Conservation (phyloP, 2,797 vertebrate genomes). For the Pantherophis alleghaniensis region DNA sequence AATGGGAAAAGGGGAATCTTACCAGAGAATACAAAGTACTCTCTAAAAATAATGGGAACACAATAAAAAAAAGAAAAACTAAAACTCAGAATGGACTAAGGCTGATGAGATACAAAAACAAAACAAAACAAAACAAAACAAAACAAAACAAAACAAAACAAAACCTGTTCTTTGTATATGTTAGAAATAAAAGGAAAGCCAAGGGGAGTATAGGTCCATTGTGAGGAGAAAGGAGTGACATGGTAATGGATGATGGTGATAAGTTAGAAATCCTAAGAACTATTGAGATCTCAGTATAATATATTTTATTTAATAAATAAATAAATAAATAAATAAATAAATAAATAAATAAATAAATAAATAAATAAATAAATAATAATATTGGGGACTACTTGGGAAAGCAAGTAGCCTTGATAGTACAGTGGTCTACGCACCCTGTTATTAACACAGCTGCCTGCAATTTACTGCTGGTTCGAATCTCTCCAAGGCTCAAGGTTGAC, state of each 20-base stretch:
- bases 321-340: too few species aligned
- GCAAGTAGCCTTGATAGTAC: neutral
- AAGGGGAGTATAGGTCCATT: neutral
- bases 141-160: too few species aligned
- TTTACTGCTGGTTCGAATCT: too few species aligned
- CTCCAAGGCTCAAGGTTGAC: too few species aligned
- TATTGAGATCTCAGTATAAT: neutral
- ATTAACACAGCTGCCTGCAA: too few species aligned
- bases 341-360: too few species aligned
- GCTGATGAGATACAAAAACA: neutral
- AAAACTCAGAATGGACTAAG: neutral
- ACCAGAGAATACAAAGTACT: neutral
- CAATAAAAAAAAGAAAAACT: neutral
- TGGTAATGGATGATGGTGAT: neutral
- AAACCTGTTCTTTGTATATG: neutral
- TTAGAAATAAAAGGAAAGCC: neutral
- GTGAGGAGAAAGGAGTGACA: neutral
- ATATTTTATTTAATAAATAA: neutral
- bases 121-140: neutral
- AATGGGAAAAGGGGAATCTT: neutral
- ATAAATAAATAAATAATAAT: too few species aligned
- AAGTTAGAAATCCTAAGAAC: neutral
- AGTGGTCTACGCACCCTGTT: too few species aligned
- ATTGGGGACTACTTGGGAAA: neutral
- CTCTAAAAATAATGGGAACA: neutral